phyloP scores from a whole-genome alignment of 2,888 invertebrate genomes.

The Pyrocoelia pectoralis region DNA sequence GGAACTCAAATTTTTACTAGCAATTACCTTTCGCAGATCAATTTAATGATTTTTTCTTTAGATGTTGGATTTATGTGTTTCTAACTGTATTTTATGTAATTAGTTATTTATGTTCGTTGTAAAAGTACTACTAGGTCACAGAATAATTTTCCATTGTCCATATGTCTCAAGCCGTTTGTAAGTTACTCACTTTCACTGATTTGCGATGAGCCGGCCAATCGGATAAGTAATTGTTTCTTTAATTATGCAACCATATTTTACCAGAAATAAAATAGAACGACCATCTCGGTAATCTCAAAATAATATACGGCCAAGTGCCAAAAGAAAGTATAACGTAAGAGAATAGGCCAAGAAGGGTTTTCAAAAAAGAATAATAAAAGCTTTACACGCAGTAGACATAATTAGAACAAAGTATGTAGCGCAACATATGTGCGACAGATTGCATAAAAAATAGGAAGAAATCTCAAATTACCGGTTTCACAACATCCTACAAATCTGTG shows the following conservation, averaged over 20 bases:
- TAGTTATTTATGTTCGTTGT: neutral
- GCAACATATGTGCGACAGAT: too few species aligned
- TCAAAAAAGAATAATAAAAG: too few species aligned
- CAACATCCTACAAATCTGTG: too few species aligned
- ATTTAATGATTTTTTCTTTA: neutral
- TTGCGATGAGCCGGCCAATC: neutral
- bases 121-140: slow-evolving; percentile 5
- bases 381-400: too few species aligned
- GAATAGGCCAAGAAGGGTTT: too few species aligned
- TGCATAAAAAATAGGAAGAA: too few species aligned
- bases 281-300: too few species aligned
- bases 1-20: neutral
- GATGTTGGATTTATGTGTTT: neutral
- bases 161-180: neutral
- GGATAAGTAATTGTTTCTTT: neutral
- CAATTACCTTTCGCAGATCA: neutral
- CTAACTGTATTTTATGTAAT: neutral
- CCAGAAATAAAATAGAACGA: too few species aligned
- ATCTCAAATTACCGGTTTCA: too few species aligned
- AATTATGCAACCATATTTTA: neutral
- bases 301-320: too few species aligned
- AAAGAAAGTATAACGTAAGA: too few species aligned
- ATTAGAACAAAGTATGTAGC: too few species aligned
- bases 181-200: neutral
- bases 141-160: neutral